These are phyloP conservation scores for Coelopa frigida DNA, from an alignment of 1,140 invertebrate genomes.

Conservation along the genomic window DNA sequence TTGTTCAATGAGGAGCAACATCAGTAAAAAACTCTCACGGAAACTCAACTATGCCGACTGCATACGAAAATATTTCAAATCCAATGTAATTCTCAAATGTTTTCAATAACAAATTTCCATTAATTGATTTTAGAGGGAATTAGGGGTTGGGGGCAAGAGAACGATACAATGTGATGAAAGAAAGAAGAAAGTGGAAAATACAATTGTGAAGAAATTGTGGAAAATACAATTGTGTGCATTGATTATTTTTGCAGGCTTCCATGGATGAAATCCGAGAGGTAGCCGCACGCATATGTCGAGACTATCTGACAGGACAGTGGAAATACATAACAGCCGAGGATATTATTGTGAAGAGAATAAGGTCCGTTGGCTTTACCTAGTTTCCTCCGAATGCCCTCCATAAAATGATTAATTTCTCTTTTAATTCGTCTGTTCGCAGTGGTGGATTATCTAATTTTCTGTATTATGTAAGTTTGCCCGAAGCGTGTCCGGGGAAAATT, in stretches of 20 bases:
- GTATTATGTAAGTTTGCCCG: slow-evolving; percentile 70
- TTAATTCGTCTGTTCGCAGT: slow-evolving; percentile 46
- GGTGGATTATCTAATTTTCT: slow-evolving; percentile 73
- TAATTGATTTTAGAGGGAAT: no score
- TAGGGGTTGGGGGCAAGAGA: no score
- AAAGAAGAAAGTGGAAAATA: background rate
- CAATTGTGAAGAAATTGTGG: background rate
- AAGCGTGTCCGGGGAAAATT: no score
- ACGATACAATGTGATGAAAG: no score
- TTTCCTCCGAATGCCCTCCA: background rate
- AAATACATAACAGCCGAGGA: slow-evolving; percentile 67
- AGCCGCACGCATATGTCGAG: slow-evolving; percentile 76
- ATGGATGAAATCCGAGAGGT: slow-evolving; percentile 66
- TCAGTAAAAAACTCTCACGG: no score
- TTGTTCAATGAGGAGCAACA: no score
- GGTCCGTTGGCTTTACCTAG: slow-evolving; percentile 49
- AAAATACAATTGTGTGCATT: background rate
- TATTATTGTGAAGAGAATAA: slow-evolving; percentile 71
- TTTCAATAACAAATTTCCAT: no score
- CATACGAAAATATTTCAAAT: no score
- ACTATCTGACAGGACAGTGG: slow-evolving; percentile 82
- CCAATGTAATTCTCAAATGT: no score
- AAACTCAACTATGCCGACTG: no score
- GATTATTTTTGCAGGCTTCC: slow-evolving; percentile 29
- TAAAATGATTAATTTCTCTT: slow-evolving; percentile 4